Evolutionary conservation across 2,888 invertebrate genomes (phyloP).

Genomic region (Acleris laterana): DNA sequence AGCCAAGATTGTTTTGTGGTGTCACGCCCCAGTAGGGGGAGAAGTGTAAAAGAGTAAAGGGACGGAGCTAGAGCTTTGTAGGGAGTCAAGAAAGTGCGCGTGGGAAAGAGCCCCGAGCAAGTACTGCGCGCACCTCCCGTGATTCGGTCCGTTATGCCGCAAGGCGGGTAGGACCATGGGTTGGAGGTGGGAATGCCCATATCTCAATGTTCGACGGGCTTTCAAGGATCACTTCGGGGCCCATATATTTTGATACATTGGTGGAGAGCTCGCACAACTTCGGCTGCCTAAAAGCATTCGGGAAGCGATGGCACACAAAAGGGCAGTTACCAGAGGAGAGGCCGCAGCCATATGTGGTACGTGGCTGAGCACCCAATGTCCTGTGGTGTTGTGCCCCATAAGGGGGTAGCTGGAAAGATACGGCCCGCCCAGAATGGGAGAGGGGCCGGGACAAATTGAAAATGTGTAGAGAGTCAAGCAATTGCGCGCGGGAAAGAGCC

Average conservation of each 20-base stretch:
- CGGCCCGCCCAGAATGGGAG: neutral
- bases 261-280: neutral
- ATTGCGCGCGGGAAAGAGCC: constrained; percentile 10
- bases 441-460: neutral
- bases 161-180: too few relatives aligned
- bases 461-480: constrained; percentile 4
- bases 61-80: too few relatives aligned
- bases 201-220: neutral
- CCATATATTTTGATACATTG: neutral
- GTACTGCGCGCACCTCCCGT: too few relatives aligned
- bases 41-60: too few relatives aligned
- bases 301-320: neutral
- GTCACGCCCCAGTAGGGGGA: too few relatives aligned
- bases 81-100: too few relatives aligned
- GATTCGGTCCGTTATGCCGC: too few relatives aligned
- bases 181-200: too few relatives aligned
- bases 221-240: neutral
- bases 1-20: too few relatives aligned
- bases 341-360: neutral
- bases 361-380: too few relatives aligned
- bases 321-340: neutral
- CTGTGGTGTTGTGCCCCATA: constrained; percentile 6
- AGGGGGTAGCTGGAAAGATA: neutral
- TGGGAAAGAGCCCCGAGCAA: too few relatives aligned
- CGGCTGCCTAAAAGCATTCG: neutral